Base-by-base conservation (phyloP, 2,797 vertebrate species). In the Menidia menidia region DNA sequence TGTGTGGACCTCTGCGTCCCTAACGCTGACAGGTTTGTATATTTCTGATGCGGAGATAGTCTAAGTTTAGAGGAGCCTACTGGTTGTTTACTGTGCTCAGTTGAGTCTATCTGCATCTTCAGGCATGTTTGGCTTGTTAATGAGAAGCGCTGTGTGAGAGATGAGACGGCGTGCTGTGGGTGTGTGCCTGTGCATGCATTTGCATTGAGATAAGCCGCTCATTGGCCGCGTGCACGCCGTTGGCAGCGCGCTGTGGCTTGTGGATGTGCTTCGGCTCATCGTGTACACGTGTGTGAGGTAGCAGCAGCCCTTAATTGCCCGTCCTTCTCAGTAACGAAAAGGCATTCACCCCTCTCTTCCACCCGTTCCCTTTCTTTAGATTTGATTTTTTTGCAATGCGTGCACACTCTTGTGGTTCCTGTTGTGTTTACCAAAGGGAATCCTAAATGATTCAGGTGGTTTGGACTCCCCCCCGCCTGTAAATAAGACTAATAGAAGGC, bases 81-180 rank as follows among this genome's bases (percentile, higher is more conserved):
- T 89, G 87, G 89, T 92, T 92, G 87, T 92, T 92, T 90, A 87
- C 85, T 55, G 67, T 88, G 88, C 87, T 90, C 89, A 87, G 86
- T 78, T 80, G 88, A 91, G 91, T 90, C 89, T 89, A 84, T 92
- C 91, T 88, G 86, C 84, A 80, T 89, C 89, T 93, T 90, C 82
- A 85, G 92, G 92, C 93, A 88, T 89, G 90, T 92, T 92, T 89
- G 91, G 89, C 83, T 91, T 89, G 88, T 90, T 92, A 92, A 93
- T 93, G 90, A 92, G 89, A 90, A 85, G 73, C 78, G 78, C 88
- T 83, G 84, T 80, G 88, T 75, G 85, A 82, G 84, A 82, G 86
- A 82, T 84, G 81, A 87, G 78, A 72, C 77, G 32, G 77, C 14
- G 32, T 73, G 71, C 79, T 74, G 87, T 72, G 85, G 73, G 82